Percentiles rank a stretch among this genome's conserved stretches.
These are phyloP conservation scores for Octonoba sinensis DNA, from an alignment of 2,888 invertebrate species.

Conservation along the genomic window DNA sequence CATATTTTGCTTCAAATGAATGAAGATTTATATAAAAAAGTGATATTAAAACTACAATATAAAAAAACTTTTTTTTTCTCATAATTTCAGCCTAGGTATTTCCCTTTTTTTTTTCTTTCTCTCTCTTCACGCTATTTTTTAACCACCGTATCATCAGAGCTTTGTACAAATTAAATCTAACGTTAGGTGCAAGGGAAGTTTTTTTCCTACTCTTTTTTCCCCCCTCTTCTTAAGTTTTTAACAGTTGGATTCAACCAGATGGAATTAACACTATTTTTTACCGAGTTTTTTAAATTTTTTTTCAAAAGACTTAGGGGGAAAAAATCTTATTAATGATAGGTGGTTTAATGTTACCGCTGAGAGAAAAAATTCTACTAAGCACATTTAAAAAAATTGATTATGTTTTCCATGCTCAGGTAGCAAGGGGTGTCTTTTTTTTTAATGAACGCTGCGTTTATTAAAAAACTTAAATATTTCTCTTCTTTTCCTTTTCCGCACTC, in stretches of 20 bases:
- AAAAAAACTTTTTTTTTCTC: conserved; percentile 24
- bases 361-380: conserved; percentile 48
- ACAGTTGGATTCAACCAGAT: conserved; percentile 61
- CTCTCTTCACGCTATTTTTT: conserved; percentile 30
- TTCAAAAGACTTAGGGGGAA: conserved; percentile 14
- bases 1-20: conserved; percentile 38
- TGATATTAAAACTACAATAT: conserved; percentile 10
- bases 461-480: conserved; percentile 26
- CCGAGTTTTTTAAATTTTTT: conserved; percentile 3
- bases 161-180: conserved; percentile 64
- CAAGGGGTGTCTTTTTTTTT: conserved; percentile 33
- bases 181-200: conserved; percentile 41
- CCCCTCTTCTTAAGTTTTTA: conserved; percentile 50
- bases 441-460: conserved; percentile 55
- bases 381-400: conserved; percentile 63
- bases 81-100: conserved; percentile 49
- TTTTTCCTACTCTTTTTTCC: conserved; percentile 24
- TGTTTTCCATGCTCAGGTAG: conserved; percentile 58
- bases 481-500: conserved; percentile 12
- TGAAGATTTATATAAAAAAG: conserved; percentile 39
- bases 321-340: conserved; percentile 63
- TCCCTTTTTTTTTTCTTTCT: conserved; percentile 13
- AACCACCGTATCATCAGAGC: conserved; percentile 55
- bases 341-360: conserved; percentile 44
- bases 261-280: conserved; percentile 64